Percentiles rank a stretch among this genome's conserved stretches.
phyloP scores from a whole-genome alignment of 1,140 invertebrate species.

The Papilio dardanus region DNA sequence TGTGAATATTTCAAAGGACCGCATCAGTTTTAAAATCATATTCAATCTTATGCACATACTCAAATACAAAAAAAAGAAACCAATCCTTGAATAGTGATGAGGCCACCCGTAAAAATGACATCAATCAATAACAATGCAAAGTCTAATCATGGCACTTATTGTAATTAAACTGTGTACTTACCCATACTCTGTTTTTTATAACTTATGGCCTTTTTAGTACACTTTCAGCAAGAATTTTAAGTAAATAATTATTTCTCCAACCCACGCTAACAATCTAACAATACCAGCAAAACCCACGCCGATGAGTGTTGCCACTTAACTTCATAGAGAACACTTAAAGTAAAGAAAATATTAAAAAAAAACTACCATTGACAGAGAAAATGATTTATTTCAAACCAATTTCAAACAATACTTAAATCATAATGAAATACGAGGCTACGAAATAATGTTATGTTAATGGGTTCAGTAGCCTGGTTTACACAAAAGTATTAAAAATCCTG shows the following conservation, averaged over 20 bases:
- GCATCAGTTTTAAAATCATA: constrained; percentile 16
- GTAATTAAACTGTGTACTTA: constrained; percentile 48
- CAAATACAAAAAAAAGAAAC: constrained; percentile 48
- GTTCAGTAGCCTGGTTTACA: too few relatives aligned
- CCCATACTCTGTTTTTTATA: constrained; percentile 48
- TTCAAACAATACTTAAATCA: too few relatives aligned
- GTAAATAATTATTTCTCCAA: constrained; percentile 56
- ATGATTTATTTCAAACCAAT: too few relatives aligned
- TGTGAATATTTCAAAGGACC: constrained; percentile 37
- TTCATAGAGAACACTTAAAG: too few relatives aligned
- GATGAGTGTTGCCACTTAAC: constrained; percentile 66
- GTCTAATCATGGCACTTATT: constrained; percentile 32
- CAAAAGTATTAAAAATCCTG: too few relatives aligned
- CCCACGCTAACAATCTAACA: constrained; percentile 73
- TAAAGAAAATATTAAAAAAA: neutral
- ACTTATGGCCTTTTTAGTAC: constrained; percentile 41
- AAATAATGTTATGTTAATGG: too few relatives aligned
- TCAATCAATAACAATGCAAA: constrained; percentile 71
- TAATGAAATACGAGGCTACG: too few relatives aligned
- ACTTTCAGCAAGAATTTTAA: constrained; percentile 47
- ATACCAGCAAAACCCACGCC: constrained; percentile 71
- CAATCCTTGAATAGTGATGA: constrained; percentile 44
- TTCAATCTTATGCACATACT: constrained; percentile 41
- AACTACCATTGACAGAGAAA: too few relatives aligned
- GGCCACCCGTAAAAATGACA: constrained; percentile 62